phyloP scores from a whole-genome alignment of 2,888 invertebrate genomes.

The Halictus quadricinctus region DNA sequence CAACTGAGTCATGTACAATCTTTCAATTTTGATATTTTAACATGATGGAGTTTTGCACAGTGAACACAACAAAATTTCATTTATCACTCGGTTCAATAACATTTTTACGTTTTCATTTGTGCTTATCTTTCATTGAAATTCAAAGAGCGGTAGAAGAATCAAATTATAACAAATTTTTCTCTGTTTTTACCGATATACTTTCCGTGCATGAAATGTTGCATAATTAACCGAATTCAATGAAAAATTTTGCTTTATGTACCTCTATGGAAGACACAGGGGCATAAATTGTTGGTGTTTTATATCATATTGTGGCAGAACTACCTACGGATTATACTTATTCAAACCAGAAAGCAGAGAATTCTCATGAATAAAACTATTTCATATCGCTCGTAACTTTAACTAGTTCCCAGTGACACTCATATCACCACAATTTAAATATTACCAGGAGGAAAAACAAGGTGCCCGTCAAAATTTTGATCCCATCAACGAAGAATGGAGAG shows the following conservation, averaged over 20 bases:
- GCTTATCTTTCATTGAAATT: conserved; percentile 19
- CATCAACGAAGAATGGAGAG: conserved; percentile 78
- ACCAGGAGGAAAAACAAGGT: conserved; percentile 82
- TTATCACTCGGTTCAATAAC: conserved; percentile 1
- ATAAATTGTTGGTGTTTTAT: conserved; percentile 27
- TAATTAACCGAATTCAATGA: conserved; percentile 17
- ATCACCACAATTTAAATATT: conserved; percentile 72
- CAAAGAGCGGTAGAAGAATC: neutral
- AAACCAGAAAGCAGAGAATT: neutral
- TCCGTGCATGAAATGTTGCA: conserved; percentile 46
- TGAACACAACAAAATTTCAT: conserved; percentile 16
- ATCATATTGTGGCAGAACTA: conserved; percentile 1
- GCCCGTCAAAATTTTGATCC: conserved; percentile 81
- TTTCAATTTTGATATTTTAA: conserved; percentile 40
- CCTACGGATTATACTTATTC: neutral
- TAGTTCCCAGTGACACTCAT: conserved; percentile 47
- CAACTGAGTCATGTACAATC: conserved; percentile 41
- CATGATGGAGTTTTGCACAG: conserved; percentile 45
- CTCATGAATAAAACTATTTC: conserved; percentile 18
- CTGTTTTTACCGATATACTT: conserved; percentile 27
- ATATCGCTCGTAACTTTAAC: conserved; percentile 34
- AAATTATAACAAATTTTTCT: conserved; percentile 14
- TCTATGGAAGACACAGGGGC: conserved; percentile 25
- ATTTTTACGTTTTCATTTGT: conserved; percentile 28
- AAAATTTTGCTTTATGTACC: conserved; percentile 12